Evolutionary conservation across 2,888 invertebrate species (phyloP).

Genomic region (Aproaerema taeniolella): DNA sequence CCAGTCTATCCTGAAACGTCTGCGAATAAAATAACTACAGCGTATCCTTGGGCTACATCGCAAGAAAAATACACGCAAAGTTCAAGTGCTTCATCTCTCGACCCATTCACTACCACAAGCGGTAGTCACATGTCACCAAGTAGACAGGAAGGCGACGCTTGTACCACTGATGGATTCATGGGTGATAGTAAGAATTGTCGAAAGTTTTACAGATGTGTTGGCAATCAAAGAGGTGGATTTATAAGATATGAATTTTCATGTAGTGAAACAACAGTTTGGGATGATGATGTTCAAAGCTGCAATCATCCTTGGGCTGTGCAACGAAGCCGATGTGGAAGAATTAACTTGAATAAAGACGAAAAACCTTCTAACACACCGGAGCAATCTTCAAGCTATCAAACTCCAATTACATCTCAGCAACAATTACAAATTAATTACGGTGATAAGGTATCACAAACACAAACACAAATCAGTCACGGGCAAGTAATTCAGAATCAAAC

Average conservation of each 20-base stretch:
- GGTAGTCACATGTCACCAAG: slow-evolving; percentile 14
- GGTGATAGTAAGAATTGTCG: slow-evolving; percentile 83
- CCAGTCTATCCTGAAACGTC: slow-evolving; percentile 24
- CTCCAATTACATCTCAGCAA: slow-evolving; percentile 27
- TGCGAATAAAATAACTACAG: slow-evolving; percentile 13
- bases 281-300: slow-evolving; percentile 82
- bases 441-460: slow-evolving; percentile 35
- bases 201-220: slow-evolving; percentile 88
- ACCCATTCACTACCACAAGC: slow-evolving; percentile 21
- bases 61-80: slow-evolving; percentile 6
- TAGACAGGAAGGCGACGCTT: slow-evolving; percentile 41
- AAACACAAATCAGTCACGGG: slow-evolving; percentile 41
- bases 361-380: slow-evolving; percentile 5
- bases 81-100: slow-evolving; percentile 8
- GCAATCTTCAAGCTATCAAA: slow-evolving; percentile 16
- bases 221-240: slow-evolving; percentile 78
- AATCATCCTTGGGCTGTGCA: slow-evolving; percentile 83
- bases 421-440: slow-evolving; percentile 42
- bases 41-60: slow-evolving; percentile 19
- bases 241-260: slow-evolving; percentile 85
- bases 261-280: slow-evolving; percentile 87
- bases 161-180: slow-evolving; percentile 84
- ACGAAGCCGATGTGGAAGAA: slow-evolving; percentile 48
- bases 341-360: slow-evolving; percentile 21
- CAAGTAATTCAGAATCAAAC: slow-evolving; percentile 41